Conservation (phyloP, 2,113 vertebrate genomes). For the Mohoua ochrocephala region DNA sequence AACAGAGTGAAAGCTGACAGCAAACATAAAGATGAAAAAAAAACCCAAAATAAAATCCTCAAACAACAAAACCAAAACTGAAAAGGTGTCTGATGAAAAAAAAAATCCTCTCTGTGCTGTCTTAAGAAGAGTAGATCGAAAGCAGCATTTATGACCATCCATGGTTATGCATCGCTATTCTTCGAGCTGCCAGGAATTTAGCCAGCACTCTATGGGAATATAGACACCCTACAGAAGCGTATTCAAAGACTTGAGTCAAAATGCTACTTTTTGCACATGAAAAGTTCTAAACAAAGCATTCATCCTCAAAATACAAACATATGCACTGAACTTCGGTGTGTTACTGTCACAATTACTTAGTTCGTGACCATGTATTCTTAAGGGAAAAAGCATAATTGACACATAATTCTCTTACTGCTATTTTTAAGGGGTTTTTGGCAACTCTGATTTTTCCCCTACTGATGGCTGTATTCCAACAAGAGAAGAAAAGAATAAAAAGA, state of each 20-base stretch:
- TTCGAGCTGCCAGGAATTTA: not conserved
- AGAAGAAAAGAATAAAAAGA: not conserved
- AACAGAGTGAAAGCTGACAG: not conserved
- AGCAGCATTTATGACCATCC: not conserved
- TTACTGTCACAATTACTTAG: not conserved
- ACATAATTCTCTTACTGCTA: not conserved
- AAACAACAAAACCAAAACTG: not conserved
- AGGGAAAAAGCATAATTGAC: not conserved
- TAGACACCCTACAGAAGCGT: accelerated
- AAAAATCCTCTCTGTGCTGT: not conserved
- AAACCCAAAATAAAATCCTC: not conserved
- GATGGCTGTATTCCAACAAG: not conserved
- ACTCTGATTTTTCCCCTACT: not conserved
- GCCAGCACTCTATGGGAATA: not conserved
- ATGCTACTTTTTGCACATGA: not conserved
- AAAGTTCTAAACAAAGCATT: not conserved
- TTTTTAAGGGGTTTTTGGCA: not conserved
- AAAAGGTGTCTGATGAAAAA: not conserved
- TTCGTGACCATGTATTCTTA: not conserved
- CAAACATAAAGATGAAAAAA: not conserved
- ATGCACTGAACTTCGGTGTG: not conserved
- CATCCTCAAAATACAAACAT: not conserved
- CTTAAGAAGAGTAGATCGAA: not conserved
- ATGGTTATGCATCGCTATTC: not conserved
- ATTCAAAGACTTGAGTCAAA: not conserved